Conservation (phyloP, 2,113 vertebrate species). For the Perca schrenkii region DNA sequence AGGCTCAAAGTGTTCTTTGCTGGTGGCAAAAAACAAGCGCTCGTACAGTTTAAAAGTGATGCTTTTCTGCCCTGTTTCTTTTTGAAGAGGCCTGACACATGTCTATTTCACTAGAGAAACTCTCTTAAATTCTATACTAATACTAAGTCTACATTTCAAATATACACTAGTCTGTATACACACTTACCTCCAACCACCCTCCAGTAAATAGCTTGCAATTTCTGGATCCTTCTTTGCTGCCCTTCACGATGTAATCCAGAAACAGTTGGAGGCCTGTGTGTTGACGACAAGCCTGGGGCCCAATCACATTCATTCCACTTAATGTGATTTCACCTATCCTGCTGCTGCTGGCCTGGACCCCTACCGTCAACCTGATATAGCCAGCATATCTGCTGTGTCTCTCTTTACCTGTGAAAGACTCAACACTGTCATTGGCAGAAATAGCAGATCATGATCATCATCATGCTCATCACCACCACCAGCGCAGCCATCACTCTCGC, state of each 20-base stretch:
- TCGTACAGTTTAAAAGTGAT: constrained; percentile 26
- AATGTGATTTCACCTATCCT: constrained; percentile 75
- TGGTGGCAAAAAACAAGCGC: constrained; percentile 36
- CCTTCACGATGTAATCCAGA: constrained; percentile 78
- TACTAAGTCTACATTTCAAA: constrained; percentile 16
- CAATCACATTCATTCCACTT: constrained; percentile 80
- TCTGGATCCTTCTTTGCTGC: constrained; percentile 62
- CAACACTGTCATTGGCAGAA: constrained; percentile 40
- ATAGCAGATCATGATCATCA: constrained; percentile 57
- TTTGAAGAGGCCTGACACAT: constrained; percentile 21
- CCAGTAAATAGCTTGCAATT: constrained; percentile 71
- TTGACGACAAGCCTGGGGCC: constrained; percentile 61
- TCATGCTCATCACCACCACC: constrained; percentile 47
- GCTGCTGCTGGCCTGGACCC: constrained; percentile 64
- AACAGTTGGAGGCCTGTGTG: constrained; percentile 69
- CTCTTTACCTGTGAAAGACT: constrained; percentile 51
- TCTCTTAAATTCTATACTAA: too few relatives aligned
- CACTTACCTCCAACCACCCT: constrained; percentile 41
- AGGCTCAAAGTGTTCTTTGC: constrained; percentile 47
- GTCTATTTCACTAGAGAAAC: constrained; percentile 13
- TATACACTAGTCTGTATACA: constrained; percentile 19
- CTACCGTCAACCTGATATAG: constrained; percentile 65
- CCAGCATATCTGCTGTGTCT: constrained; percentile 19
- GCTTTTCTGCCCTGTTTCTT: constrained; percentile 25
- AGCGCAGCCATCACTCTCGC: constrained; percentile 42